phyloP scores from a whole-genome alignment of 2,888 invertebrate genomes.

The Sialis lutaria region DNA sequence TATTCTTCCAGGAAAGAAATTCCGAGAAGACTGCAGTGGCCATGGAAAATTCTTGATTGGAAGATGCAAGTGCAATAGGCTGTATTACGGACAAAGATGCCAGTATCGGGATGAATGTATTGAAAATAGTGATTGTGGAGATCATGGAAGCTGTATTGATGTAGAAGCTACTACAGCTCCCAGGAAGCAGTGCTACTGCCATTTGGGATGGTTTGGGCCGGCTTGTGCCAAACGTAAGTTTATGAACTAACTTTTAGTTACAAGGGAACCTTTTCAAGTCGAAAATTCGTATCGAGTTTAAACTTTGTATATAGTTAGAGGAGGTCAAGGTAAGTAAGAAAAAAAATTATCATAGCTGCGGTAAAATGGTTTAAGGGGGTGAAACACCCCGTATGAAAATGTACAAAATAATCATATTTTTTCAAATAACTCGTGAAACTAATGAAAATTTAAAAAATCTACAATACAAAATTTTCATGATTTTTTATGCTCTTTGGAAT shows the following conservation, averaged over 20 bases:
- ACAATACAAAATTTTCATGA: too few species aligned
- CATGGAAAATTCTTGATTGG: conserved; percentile 65
- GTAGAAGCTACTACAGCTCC: conserved; percentile 67
- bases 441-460: too few species aligned
- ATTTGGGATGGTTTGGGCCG: conserved; percentile 73
- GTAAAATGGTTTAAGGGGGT: too few species aligned
- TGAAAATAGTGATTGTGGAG: conserved; percentile 70
- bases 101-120: conserved; percentile 81
- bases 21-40: conserved; percentile 69
- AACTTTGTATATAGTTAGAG: too few species aligned
- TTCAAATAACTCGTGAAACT: too few species aligned
- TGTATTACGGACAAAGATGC: conserved; percentile 67
- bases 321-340: too few species aligned
- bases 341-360: too few species aligned
- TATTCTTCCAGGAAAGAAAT: conserved; percentile 42
- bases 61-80: conserved; percentile 63
- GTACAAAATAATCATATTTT: too few species aligned
- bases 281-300: too few species aligned
- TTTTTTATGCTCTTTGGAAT: too few species aligned
- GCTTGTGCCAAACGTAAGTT: conserved; percentile 66
- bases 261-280: too few species aligned
- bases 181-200: conserved; percentile 74
- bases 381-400: too few species aligned
- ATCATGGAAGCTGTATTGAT: conserved; percentile 71
- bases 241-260: background rate